Percentiles rank a stretch among this genome's conserved stretches.
These are phyloP conservation scores for Caracal caracal DNA, from an alignment of 2,113 vertebrate species.

Conservation along the genomic window DNA sequence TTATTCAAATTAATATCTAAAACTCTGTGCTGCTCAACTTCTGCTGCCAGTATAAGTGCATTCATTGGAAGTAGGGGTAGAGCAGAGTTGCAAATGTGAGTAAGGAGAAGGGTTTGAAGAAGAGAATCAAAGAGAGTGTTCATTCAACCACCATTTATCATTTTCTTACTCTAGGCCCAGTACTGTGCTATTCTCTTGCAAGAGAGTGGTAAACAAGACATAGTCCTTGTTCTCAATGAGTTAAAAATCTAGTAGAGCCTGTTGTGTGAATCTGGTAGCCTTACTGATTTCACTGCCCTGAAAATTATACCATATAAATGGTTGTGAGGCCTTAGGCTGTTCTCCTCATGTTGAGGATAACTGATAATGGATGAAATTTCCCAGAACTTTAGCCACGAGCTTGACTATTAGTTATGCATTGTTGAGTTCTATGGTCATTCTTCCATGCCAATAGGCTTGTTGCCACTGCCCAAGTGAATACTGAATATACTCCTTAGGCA, in stretches of 20 bases:
- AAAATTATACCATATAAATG: constrained; percentile 1
- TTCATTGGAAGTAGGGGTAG: not conserved
- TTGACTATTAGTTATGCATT: constrained; percentile 36
- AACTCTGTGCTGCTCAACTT: not conserved
- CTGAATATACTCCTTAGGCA: not conserved
- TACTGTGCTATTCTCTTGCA: not conserved
- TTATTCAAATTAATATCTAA: not conserved
- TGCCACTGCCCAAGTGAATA: constrained; percentile 16
- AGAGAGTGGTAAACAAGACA: not conserved
- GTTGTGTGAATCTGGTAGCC: not conserved
- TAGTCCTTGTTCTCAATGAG: not conserved
- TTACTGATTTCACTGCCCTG: not conserved
- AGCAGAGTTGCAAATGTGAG: not conserved
- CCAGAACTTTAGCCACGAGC: not conserved
- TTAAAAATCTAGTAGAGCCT: not conserved
- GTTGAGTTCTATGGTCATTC: constrained; percentile 1
- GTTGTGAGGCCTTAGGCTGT: not conserved
- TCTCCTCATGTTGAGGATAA: not conserved
- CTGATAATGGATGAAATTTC: not conserved
- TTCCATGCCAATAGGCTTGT: constrained; percentile 30
- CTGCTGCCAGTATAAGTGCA: not conserved
- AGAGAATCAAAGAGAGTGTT: not conserved
- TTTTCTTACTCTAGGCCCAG: not conserved
- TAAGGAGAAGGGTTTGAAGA: not conserved
- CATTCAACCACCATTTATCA: not conserved